Evolutionary conservation across 1,140 invertebrate genomes (phyloP), one percentile per base, ranked within the genome.

Genomic region (Cryptotermes secundus): DNA sequence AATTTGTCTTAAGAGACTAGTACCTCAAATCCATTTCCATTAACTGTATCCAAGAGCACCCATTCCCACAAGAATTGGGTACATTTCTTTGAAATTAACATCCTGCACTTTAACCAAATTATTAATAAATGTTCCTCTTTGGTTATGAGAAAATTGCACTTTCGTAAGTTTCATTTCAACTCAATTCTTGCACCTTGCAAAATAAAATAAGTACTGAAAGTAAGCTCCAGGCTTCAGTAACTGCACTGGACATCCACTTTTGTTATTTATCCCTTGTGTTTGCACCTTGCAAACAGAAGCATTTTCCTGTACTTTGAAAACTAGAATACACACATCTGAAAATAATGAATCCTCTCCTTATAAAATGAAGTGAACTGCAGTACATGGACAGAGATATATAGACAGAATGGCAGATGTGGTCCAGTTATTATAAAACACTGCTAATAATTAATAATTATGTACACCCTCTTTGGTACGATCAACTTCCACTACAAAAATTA

Each of bases 401-500:
- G 26, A 72, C 16, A 31, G 59, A 72, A 72, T 72, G 59, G 31
- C 59, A 72, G 59, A 72, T 72, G 59, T 72, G 59, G 59, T 72
- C 59, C 59, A 72, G 31, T 59, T 59, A 59, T 72, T 72, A 72
- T 72, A 72, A 72, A 72, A 72, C 59, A 72, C 16, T n/a, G 59
- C 59, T 72, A n/a, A 72, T 72, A 72, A 72, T 72, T 72, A 72
- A 72, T 72, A 72, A 53, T 82, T 82, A 81, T 81, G 38, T 82
- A 82, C 81, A 82, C 31, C 81, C 81, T 82, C 81, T 82, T 82
- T 82, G 81, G 81, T 82, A 45, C 81, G 31, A 82, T 82, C 36
- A 82, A 82, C 38, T 45, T 82, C 45, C 45, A 45, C 81, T 82
- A 82, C 81, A 82, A 82, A 82, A 82, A 82, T 82, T 82, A 82